A percentile compares a stretch with the other conserved stretches of the same genome.
These are phyloP conservation scores for Pelecanus crispus DNA, from an alignment of 2,113 vertebrate species.

Conservation along the genomic window DNA sequence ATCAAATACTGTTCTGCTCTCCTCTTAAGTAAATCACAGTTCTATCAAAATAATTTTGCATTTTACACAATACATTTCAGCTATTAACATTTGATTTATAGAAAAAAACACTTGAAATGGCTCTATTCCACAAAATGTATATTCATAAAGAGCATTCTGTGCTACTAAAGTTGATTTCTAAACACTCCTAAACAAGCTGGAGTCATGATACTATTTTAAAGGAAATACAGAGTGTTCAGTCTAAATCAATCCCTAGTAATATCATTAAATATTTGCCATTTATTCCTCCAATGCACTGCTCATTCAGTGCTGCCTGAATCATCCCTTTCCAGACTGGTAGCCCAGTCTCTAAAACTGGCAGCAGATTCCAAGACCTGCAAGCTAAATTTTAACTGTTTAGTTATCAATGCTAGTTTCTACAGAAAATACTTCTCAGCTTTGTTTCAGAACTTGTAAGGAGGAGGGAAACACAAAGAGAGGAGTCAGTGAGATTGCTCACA, in stretches of 20 bases:
- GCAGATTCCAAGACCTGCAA: not conserved
- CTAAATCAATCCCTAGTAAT: not conserved
- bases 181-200: not conserved
- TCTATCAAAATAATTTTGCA: not conserved
- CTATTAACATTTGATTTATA: not conserved
- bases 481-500: not conserved
- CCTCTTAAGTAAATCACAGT: not conserved
- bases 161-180: not conserved
- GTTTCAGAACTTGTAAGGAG: not conserved
- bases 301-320: not conserved
- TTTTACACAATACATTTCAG: not conserved
- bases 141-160: not conserved
- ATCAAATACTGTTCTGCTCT: not conserved
- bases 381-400: not conserved
- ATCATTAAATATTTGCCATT: not conserved
- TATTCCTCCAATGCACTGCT: not conserved
- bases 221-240: not conserved
- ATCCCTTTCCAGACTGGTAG: not conserved
- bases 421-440: not conserved
- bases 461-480: not conserved
- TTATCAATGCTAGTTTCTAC: not conserved
- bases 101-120: not conserved
- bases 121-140: not conserved
- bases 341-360: not conserved
- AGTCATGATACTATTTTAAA: not conserved